These are phyloP conservation scores for Halcyon badia DNA, from an alignment of 2,797 vertebrate species.

Conservation along the genomic window DNA sequence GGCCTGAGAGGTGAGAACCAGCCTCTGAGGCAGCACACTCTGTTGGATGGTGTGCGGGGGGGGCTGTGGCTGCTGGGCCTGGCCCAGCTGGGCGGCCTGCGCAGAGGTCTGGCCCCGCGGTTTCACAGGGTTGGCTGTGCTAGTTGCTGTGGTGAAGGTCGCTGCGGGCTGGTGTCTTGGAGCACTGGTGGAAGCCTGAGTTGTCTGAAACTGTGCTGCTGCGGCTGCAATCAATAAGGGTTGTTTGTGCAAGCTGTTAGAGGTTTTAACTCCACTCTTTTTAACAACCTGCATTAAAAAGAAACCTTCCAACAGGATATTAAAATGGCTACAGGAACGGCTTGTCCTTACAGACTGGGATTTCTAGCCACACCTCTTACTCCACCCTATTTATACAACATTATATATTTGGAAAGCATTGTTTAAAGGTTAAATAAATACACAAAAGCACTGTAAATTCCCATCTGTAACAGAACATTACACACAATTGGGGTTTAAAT, in stretches of 20 bases:
- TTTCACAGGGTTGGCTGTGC: slow-evolving; percentile 83
- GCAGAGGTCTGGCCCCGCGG: slow-evolving; percentile 84
- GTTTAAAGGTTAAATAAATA: slow-evolving; percentile 42
- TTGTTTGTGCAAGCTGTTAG: slow-evolving; percentile 82
- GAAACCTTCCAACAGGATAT: slow-evolving; percentile 74
- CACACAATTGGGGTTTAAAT: neutral
- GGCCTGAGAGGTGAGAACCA: slow-evolving; percentile 97
- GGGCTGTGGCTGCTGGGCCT: slow-evolving; percentile 87
- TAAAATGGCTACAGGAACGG: slow-evolving; percentile 58
- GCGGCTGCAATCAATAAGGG: slow-evolving; percentile 91
- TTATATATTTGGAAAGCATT: slow-evolving; percentile 47
- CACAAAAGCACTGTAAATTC: slow-evolving; percentile 23
- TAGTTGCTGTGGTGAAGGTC: slow-evolving; percentile 83
- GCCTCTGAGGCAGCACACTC: slow-evolving; percentile 93
- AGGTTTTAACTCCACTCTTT: slow-evolving; percentile 63
- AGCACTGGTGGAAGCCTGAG: slow-evolving; percentile 86
- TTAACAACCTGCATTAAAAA: slow-evolving; percentile 75
- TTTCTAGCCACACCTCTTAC: slow-evolving; percentile 36
- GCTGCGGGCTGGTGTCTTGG: slow-evolving; percentile 86
- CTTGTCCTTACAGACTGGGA: slow-evolving; percentile 56
- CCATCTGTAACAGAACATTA: slow-evolving; percentile 13
- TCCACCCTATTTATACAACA: slow-evolving; percentile 41
- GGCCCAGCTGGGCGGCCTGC: slow-evolving; percentile 84
- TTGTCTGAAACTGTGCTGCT: slow-evolving; percentile 88
- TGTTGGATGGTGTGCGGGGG: slow-evolving; percentile 90